Base-by-base conservation (phyloP, 2,888 invertebrate genomes). In the Cataglyphis livida region DNA sequence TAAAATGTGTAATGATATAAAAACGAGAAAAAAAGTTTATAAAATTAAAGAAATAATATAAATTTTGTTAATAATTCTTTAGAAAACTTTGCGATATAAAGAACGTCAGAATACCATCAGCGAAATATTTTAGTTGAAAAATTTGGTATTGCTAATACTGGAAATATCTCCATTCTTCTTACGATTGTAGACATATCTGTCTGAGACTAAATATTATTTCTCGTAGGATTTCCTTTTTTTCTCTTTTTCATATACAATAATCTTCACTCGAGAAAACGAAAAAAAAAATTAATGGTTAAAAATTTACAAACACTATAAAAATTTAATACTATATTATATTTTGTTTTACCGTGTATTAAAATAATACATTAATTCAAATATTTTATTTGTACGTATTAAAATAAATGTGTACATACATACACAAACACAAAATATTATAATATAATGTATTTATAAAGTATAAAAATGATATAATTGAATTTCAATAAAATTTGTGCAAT, bases 1-100 rank as follows among this genome's bases (percentile, higher is more conserved):
- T 51, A 44, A 15, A 51, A n/a, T 3, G 51, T 21, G 32, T 57
- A 70, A 76, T 68, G 70, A 70, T 41, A 76, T 57, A 38, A 68
- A 25, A 76, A 10, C 21, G 54, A 41, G 41, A 32, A 41, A 35
- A 18, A 18, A 48, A 70, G n/a, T 59, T 78, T 18, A 28, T 70
- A 35, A 9, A 51, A 57, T 76, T 78, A 70, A 78, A 57, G 59
- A 78, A 71, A 41, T 21, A 41, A 0, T 54, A 68, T 18, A 57
- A 54, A 68, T 76, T 76, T 57, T 76, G 57, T 54, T 41, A 68
- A 51, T 7, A 76, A 76, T 76, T 70, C 54, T 57, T 76, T 68
- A 38, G 54, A 68, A 76, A 76, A 51, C 15, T 70, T 25, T 21
- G 21, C 21, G 41, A 70, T 44, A 70, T 57, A 57, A 71, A 79